These are phyloP conservation scores for Melanostoma mellinum DNA, from an alignment of 2,888 invertebrate genomes.

Conservation along the genomic window DNA sequence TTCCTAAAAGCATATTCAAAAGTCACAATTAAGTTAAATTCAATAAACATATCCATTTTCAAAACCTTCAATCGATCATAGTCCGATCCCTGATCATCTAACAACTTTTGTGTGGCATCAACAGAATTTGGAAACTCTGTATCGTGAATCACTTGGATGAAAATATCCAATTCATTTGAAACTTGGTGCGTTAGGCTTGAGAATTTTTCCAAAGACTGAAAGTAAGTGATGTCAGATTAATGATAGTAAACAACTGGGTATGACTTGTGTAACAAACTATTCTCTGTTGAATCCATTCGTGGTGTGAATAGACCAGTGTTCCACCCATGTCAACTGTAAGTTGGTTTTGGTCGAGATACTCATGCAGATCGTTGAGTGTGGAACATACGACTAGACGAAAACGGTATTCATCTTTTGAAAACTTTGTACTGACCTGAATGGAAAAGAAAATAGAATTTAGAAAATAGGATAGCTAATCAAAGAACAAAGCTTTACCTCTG, in stretches of 20 bases:
- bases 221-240: constrained; percentile 67
- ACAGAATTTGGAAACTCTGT: constrained; percentile 97
- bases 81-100: constrained; percentile 91
- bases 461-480: not conserved
- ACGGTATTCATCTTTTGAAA: constrained; percentile 95
- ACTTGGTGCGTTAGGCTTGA: constrained; percentile 95
- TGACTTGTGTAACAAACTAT: constrained; percentile 87
- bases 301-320: constrained; percentile 93
- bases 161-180: constrained; percentile 91
- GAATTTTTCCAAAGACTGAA: constrained; percentile 96
- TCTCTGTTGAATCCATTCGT: constrained; percentile 98
- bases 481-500: constrained; percentile 88
- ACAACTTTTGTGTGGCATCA: constrained; percentile 92
- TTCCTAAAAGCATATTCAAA: constrained; percentile 83
- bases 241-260: not conserved
- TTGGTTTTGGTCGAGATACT: constrained; percentile 91
- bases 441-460: not conserved
- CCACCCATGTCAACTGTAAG: constrained; percentile 95
- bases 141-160: constrained; percentile 94
- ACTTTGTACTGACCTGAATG: constrained; percentile 87
- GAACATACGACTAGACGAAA: constrained; percentile 95
- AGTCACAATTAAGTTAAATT: constrained; percentile 43
- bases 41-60: not conserved
- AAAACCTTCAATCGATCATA: constrained; percentile 83
- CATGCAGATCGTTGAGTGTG: constrained; percentile 91